phyloP scores from a whole-genome alignment of 35 echinoderm and acorn worm genomes.

The Lytechinus variegatus region DNA sequence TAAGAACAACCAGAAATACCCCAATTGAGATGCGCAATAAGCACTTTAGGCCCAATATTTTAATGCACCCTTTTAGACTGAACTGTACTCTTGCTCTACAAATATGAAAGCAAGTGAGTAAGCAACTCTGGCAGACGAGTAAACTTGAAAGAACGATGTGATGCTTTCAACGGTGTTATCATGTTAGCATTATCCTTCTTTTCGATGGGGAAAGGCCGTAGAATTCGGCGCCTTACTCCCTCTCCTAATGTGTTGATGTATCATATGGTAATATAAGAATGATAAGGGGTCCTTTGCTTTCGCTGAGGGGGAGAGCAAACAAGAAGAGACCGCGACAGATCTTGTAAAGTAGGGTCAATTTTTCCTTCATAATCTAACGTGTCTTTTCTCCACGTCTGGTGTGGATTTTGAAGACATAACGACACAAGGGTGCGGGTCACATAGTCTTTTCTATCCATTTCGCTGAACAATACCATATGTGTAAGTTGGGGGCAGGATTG shows the following conservation, averaged over 20 bases:
- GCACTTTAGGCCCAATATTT: not conserved
- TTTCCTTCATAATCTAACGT: not conserved
- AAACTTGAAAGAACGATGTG: not conserved
- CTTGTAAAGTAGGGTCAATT: not conserved
- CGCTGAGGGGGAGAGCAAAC: not conserved
- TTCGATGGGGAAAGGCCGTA: not conserved
- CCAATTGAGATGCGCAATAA: too few relatives aligned
- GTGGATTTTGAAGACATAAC: too few relatives aligned
- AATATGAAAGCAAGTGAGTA: conserved; percentile 5
- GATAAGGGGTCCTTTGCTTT: not conserved
- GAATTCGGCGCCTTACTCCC: not conserved
- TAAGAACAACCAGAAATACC: too few relatives aligned
- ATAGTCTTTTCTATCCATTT: too few relatives aligned
- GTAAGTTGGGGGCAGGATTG: too few relatives aligned
- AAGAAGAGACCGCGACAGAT: not conserved
- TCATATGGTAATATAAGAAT: not conserved
- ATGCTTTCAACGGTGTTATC: not conserved
- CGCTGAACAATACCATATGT: too few relatives aligned
- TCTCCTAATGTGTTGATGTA: not conserved
- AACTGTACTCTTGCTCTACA: not conserved
- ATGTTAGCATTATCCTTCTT: not conserved
- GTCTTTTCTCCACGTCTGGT: too few relatives aligned
- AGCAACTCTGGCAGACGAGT: not conserved
- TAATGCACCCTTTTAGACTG: not conserved
- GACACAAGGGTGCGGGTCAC: too few relatives aligned